A percentile compares a stretch with the other conserved stretches of the same genome.
These are phyloP conservation scores for Rhimphoctona megacephalus DNA, from an alignment of 2,888 invertebrate species.

Conservation along the genomic window DNA sequence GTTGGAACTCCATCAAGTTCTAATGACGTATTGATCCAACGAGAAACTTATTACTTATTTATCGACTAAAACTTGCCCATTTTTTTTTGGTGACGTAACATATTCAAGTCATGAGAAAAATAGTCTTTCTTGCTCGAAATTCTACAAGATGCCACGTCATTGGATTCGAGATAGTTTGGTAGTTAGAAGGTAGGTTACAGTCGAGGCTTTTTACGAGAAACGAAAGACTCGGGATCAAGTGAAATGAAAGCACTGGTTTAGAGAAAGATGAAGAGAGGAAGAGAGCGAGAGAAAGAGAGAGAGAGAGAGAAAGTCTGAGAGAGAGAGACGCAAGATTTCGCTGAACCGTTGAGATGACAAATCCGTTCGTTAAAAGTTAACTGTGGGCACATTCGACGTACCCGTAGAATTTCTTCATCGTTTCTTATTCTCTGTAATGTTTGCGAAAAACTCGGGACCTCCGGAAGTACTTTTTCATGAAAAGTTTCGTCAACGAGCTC, in stretches of 20 bases:
- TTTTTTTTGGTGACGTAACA: conserved; percentile 2
- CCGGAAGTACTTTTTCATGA: neutral
- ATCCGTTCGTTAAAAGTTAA: conserved; percentile 64
- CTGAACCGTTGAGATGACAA: conserved; percentile 44
- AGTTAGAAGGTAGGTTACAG: neutral
- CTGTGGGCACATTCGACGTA: conserved; percentile 24
- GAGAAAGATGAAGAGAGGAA: neutral
- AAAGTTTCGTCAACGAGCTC: conserved; percentile 6
- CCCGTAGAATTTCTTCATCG: conserved; percentile 18
- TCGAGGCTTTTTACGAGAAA: conserved; percentile 14
- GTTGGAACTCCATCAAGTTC: neutral
- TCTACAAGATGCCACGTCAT: conserved; percentile 21
- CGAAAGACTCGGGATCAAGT: conserved; percentile 10
- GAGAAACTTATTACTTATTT: neutral
- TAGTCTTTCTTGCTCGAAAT: neutral
- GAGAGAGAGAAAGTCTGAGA: conserved; percentile 5
- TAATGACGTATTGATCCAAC: neutral
- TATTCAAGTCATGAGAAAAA: neutral
- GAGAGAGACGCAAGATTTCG: conserved; percentile 29
- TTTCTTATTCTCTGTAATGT: conserved; percentile 26
- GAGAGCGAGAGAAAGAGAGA: conserved; percentile 3
- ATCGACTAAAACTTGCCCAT: neutral
- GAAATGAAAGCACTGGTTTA: conserved; percentile 24
- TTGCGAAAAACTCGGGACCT: conserved; percentile 7
- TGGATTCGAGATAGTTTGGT: conserved; percentile 25